Base-by-base conservation (phyloP, 2,888 invertebrate species). In the Agrochola lota region DNA sequence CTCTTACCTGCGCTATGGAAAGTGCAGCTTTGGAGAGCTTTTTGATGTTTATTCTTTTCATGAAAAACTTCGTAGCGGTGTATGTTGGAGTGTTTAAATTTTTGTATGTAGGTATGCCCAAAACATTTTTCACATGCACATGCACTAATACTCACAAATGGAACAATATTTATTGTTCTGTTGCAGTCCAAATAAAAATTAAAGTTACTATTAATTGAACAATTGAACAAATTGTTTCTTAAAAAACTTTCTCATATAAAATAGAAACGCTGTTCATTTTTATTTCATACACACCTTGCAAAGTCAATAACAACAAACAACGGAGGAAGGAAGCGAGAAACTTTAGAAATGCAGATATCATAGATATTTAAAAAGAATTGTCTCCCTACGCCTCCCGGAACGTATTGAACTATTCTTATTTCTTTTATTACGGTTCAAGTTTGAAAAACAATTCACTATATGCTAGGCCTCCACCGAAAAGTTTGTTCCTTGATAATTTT, bases 311-410 rank as follows among this genome's bases (percentile, higher is more conserved):
- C 57, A 71, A 69, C 68, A 66, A 63, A 71, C 64, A 72, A 43
- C n/a, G 30, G 5, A 83, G 43, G 62, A 74, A 69, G 77, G 64
- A 57, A 84, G 64, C 71, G 85, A 60, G 74, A 84, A 83, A 71
- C 73, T 83, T 83, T 73, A 81, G 60, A 71, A 81, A 85, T 78
- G 84, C 74, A 80, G 74, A 83, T 75, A 78, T 78, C 74, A 78
- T 71, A 78, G 12, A 74, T 74, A 71, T 57, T 77, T 9, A 59
- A 26, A 84, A 63, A 83, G 60, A 59, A 46, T 55, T 12, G 15
- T 46, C 9, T 49, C 35, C 60, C 59, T 64, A 30, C 57, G 57
- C 49, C 46, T 71, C 30, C 26, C 60, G 70, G 81, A 81, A 67
- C 67, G 63, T 78, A 84, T 72, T 73, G 71, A 70, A 78, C 63